Conservation (phyloP, 2,797 vertebrate genomes). For the Leuciscus waleckii region DNA sequence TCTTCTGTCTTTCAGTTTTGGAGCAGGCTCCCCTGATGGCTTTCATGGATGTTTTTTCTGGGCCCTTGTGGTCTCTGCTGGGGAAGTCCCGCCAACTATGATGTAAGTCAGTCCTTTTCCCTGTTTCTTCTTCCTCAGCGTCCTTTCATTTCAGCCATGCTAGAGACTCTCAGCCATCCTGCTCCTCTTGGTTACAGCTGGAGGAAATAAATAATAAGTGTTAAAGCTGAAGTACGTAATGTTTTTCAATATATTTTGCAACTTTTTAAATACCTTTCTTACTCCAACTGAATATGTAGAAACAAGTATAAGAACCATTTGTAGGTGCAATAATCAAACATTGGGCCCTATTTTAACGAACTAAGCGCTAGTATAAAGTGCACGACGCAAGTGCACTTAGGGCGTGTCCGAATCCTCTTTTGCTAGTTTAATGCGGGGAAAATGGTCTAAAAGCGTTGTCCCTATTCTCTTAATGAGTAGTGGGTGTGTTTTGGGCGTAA, state of each 20-base stretch:
- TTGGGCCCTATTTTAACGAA: no score
- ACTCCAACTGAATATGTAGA: background rate
- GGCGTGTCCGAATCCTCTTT: no score
- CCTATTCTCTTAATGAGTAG: no score
- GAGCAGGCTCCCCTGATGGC: slow-evolving; percentile 36
- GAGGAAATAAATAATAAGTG: slow-evolving; percentile 53
- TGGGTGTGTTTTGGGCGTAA: no score
- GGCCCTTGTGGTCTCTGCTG: slow-evolving; percentile 31
- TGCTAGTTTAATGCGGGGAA: no score
- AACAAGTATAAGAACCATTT: background rate
- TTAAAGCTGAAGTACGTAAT: background rate
- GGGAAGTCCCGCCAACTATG: slow-evolving; percentile 46
- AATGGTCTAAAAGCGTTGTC: no score
- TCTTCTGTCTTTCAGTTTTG: slow-evolving; percentile 41
- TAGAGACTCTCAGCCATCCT: slow-evolving; percentile 68
- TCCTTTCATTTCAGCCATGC: slow-evolving; percentile 14
- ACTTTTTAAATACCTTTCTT: background rate
- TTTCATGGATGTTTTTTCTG: slow-evolving; percentile 23
- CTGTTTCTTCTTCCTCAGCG: slow-evolving; percentile 32
- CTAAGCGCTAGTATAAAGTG: no score
- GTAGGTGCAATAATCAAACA: background rate
- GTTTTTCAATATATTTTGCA: background rate
- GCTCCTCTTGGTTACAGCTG: slow-evolving; percentile 77
- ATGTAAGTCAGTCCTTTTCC: slow-evolving; percentile 37
- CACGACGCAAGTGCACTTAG: no score